Conservation (phyloP, 2,113 vertebrate species). For the Nansenia antarctica region DNA sequence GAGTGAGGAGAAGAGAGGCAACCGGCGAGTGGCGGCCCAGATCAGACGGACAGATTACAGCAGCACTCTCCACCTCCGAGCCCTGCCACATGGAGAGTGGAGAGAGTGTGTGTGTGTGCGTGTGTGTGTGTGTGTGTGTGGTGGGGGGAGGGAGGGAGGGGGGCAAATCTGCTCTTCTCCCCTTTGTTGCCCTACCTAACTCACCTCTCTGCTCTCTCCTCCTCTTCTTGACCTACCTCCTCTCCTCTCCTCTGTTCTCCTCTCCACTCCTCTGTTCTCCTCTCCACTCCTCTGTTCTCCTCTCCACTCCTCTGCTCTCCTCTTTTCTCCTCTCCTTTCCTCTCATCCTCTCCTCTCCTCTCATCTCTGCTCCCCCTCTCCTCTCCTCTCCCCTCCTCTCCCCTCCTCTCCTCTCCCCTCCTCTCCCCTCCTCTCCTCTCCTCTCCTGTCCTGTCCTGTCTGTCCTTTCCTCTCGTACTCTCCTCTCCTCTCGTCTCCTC, state of each 20-base stretch:
- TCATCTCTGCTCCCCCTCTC: background rate
- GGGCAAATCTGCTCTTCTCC: background rate
- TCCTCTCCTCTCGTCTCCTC: slow-evolving; percentile 14
- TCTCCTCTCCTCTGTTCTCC: slow-evolving; percentile 2
- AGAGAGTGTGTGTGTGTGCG: too few species aligned
- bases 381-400: background rate
- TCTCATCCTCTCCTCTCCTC: background rate
- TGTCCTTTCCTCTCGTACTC: too few species aligned
- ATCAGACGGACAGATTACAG: slow-evolving; percentile 53
- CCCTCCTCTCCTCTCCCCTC: background rate
- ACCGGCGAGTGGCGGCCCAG: slow-evolving; percentile 51
- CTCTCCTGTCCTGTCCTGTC: background rate
- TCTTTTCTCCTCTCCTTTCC: background rate
- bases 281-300: background rate
- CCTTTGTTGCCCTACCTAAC: background rate
- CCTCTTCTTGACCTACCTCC: background rate
- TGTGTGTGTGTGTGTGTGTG: too few species aligned
- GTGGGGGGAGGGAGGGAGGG: slow-evolving; percentile 12
- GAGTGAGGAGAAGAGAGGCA: slow-evolving; percentile 57
- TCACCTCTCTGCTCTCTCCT: background rate
- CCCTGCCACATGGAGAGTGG: slow-evolving; percentile 1
- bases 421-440: background rate
- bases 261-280: background rate
- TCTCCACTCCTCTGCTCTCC: slow-evolving; percentile 14
- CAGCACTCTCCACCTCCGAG: background rate